Percentiles rank a stretch among this genome's conserved stretches.
Evolutionary conservation across 2,113 vertebrate species (phyloP).

Genomic region (Ceyx margarethae): DNA sequence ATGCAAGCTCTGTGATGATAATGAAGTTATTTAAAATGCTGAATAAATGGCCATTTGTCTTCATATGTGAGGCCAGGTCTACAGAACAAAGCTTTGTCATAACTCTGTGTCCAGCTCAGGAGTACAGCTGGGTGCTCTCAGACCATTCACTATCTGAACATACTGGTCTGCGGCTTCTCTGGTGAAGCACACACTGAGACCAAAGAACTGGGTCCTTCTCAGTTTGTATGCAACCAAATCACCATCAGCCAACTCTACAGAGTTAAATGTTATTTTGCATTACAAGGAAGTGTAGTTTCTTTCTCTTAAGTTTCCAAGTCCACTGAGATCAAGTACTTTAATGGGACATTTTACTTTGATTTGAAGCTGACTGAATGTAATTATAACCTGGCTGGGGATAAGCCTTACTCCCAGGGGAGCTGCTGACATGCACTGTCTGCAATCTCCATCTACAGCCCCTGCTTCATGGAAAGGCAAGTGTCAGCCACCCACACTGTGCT

Average conservation of each 20-base stretch:
- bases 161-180: accelerated
- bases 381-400: not conserved
- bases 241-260: not conserved
- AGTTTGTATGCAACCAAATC: not conserved
- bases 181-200: not conserved
- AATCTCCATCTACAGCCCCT: not conserved
- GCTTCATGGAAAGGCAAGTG: not conserved
- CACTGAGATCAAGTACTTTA: not conserved
- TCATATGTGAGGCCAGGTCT: not conserved
- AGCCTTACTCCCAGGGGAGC: conserved; percentile 14
- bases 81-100: not conserved
- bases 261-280: not conserved
- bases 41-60: not conserved
- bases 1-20: not conserved
- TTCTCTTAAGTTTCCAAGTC: not conserved
- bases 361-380: not conserved
- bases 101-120: not conserved
- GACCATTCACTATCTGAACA: not conserved
- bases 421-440: not conserved
- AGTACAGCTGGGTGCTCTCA: not conserved
- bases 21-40: not conserved
- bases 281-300: not conserved
- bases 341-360: not conserved
- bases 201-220: not conserved
- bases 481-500: not conserved